These are phyloP conservation scores for Machimus rusticus DNA, from an alignment of 2,888 invertebrate genomes.

Conservation along the genomic window DNA sequence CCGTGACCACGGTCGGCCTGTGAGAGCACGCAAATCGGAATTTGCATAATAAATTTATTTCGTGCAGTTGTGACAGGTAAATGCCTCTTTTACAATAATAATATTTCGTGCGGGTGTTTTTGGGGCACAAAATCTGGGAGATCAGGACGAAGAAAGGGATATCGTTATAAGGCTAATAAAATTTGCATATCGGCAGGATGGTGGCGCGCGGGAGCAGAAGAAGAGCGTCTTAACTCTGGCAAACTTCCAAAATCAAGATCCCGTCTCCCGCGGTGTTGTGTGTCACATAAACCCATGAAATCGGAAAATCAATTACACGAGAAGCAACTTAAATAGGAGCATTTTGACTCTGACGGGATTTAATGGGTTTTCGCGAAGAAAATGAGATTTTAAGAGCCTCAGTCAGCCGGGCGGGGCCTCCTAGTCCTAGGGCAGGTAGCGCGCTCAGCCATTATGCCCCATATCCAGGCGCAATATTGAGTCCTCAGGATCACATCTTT, in stretches of 20 bases:
- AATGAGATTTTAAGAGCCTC: slow-evolving; percentile 24
- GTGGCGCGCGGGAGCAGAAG: background rate
- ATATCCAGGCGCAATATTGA: background rate
- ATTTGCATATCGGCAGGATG: slow-evolving; percentile 43
- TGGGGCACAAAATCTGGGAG: background rate
- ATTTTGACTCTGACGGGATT: slow-evolving; percentile 30
- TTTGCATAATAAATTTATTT: slow-evolving; percentile 17
- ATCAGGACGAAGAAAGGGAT: slow-evolving; percentile 38
- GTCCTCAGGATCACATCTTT: background rate
- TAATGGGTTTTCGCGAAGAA: slow-evolving; percentile 15
- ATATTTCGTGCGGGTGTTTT: background rate
- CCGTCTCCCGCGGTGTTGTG: background rate
- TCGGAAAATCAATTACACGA: slow-evolving; percentile 39
- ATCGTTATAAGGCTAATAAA: slow-evolving; percentile 43
- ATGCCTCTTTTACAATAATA: background rate
- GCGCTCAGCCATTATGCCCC: background rate
- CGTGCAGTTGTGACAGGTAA: slow-evolving; percentile 8
- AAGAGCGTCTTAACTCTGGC: background rate
- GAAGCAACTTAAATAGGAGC: slow-evolving; percentile 26
- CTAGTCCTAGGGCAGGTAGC: background rate
- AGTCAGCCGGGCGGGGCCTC: background rate
- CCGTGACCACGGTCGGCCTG: background rate
- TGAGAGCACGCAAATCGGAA: background rate
- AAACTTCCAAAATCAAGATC: slow-evolving; percentile 29
- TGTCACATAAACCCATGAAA: slow-evolving; percentile 29